Evolutionary conservation across 2,113 vertebrate species (phyloP).

Genomic region (Podiceps cristatus): DNA sequence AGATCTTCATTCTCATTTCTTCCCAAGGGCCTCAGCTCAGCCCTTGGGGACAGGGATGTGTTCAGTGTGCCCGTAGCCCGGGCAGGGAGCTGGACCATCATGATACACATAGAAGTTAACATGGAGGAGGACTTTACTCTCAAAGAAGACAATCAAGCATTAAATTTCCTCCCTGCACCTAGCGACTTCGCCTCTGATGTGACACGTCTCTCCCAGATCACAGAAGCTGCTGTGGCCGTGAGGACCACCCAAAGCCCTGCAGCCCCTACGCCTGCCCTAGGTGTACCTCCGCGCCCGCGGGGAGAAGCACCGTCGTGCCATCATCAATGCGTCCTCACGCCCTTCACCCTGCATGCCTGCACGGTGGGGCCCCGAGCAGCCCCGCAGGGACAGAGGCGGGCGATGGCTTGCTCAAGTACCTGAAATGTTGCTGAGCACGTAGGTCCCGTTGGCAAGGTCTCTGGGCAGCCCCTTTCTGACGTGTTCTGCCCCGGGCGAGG

Average conservation of each 20-base stretch:
- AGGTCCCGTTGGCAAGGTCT: conserved; percentile 10
- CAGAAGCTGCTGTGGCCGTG: neutral
- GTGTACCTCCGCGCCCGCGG: rapidly evolving
- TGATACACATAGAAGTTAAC: neutral
- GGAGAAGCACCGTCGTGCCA: neutral
- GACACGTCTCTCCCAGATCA: neutral
- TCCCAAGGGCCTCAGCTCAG: neutral
- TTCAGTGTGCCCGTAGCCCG: neutral
- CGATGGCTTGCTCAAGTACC: neutral
- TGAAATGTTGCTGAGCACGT: conserved; percentile 35
- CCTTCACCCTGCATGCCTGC: neutral
- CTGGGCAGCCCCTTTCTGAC: neutral
- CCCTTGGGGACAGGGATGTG: neutral
- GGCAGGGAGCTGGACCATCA: neutral
- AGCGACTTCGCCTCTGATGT: neutral
- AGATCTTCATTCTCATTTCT: neutral
- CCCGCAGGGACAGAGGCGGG: neutral
- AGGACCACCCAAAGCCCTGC: neutral
- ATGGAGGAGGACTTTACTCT: neutral
- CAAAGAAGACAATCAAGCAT: neutral
- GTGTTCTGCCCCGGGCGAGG: neutral
- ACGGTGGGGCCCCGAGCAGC: neutral
- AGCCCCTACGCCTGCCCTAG: rapidly evolving
- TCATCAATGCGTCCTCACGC: rapidly evolving
- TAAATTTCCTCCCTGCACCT: neutral